A percentile compares a stretch with the other conserved stretches of the same genome.
Conservation (phyloP, 2,888 invertebrate genomes). For the Calephelis perditalis region DNA sequence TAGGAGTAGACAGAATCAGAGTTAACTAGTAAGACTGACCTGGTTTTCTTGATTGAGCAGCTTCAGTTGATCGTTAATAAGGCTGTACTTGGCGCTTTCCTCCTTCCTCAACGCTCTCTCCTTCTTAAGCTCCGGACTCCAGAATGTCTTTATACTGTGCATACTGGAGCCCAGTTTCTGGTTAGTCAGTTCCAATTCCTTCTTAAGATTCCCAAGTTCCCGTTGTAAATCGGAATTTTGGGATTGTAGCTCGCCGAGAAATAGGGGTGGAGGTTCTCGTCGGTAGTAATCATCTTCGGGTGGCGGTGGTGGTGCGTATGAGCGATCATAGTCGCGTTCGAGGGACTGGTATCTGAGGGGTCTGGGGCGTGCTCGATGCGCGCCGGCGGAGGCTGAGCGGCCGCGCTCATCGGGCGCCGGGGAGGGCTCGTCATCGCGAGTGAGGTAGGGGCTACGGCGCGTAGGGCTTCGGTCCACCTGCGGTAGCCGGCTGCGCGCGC, state of each 20-base stretch:
- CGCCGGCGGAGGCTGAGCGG: conserved; percentile 83
- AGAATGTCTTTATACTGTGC: conserved; percentile 99
- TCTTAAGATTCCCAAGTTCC: conserved; percentile 92
- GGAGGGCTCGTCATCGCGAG: conserved; percentile 87
- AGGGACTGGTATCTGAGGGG: conserved; percentile 87
- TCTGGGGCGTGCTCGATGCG: conserved; percentile 87
- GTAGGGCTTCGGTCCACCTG: conserved; percentile 94
- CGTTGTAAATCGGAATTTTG: conserved; percentile 97
- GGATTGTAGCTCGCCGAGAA: conserved; percentile 92
- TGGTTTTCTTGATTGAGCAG: conserved; percentile 97
- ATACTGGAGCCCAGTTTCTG: conserved; percentile 98
- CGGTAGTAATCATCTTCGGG: conserved; percentile 81
- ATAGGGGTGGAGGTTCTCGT: conserved; percentile 80
- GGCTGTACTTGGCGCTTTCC: conserved; percentile 97
- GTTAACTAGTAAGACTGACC: conserved; percentile 75
- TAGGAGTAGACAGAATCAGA: background rate
- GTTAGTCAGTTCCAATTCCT: conserved; percentile 96
- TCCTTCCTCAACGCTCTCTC: conserved; percentile 97
- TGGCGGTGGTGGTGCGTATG: conserved; percentile 91
- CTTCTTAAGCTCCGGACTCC: conserved; percentile 99
- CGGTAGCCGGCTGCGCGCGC: conserved; percentile 83
- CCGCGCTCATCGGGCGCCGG: conserved; percentile 92
- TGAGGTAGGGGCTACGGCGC: conserved; percentile 87
- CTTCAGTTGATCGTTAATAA: conserved; percentile 97
- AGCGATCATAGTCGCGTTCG: conserved; percentile 89